phyloP scores from a whole-genome alignment of 2,888 invertebrate genomes.

The Caenorhabditis sulstoni region DNA sequence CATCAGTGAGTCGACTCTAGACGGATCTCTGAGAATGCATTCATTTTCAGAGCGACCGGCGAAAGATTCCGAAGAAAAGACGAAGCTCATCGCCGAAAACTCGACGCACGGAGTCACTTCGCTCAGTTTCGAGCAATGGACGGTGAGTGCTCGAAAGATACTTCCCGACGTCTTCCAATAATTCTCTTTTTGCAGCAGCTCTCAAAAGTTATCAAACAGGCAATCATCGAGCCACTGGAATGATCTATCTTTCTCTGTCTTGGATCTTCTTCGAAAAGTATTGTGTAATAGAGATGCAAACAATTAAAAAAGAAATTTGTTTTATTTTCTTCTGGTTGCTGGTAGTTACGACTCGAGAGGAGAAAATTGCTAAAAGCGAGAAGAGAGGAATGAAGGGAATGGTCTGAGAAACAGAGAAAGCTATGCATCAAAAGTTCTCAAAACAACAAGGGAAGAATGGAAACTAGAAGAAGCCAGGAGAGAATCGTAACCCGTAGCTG shows the following conservation, averaged over 20 bases:
- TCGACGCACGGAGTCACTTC: constrained; percentile 33
- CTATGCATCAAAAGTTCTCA: constrained; percentile 16
- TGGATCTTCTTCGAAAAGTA: no score
- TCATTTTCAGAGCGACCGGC: constrained; percentile 33
- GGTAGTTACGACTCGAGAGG: no score
- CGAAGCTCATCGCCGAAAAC: background rate
- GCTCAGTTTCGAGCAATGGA: constrained; percentile 41
- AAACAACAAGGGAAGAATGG: constrained; percentile 13
- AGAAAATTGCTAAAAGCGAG: constrained; percentile 3
- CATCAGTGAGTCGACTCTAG: constrained; percentile 29
- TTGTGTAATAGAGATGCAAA: no score
- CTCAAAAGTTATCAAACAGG: constrained; percentile 13
- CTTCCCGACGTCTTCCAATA: no score
- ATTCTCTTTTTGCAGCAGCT: constrained; percentile 26
- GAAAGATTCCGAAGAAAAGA: background rate
- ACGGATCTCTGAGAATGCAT: background rate
- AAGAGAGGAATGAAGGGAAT: constrained; percentile 40
- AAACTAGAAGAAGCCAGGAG: constrained; percentile 27
- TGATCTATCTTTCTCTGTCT: no score
- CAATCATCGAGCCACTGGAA: constrained; percentile 28
- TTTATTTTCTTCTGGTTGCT: constrained; percentile 18
- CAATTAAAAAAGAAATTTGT: constrained; percentile 10
- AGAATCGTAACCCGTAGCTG: constrained; percentile 33
- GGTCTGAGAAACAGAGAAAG: constrained; percentile 2
- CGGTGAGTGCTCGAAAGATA: constrained; percentile 4